Percentiles rank a stretch among this genome's conserved stretches.
phyloP scores from a whole-genome alignment of 1,140 invertebrate species.

The Cherax destructor region DNA sequence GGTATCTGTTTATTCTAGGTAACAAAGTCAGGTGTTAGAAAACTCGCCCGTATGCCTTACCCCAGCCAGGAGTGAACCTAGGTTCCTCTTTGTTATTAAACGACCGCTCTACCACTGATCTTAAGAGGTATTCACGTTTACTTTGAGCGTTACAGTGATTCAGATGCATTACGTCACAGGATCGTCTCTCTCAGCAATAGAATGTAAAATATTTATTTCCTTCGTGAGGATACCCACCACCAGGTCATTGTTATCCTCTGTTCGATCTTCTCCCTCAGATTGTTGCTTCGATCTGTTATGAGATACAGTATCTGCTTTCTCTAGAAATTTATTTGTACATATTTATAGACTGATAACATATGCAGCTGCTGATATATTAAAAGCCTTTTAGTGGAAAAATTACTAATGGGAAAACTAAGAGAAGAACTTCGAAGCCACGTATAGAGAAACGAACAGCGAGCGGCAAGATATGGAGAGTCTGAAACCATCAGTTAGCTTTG shows the following conservation, averaged over 20 bases:
- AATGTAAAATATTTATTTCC: not conserved
- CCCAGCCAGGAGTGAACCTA: no score
- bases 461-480: not conserved
- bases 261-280: not conserved
- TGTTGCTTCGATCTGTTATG: no score
- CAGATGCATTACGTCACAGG: no score
- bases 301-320: not conserved
- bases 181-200: not conserved
- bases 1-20: no score
- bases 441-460: constrained; percentile 24
- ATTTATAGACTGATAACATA: not conserved
- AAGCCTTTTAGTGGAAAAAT: not conserved
- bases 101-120: no score
- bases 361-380: not conserved
- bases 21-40: no score
- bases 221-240: not conserved
- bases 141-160: no score
- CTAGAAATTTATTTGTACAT: not conserved
- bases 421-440: not conserved
- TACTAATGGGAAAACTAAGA: not conserved
- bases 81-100: no score
- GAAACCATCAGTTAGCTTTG: constrained; percentile 31
- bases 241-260: constrained; percentile 8
- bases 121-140: no score
- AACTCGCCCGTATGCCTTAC: no score